Evolutionary conservation across 2,113 vertebrate species (phyloP).

Genomic region (Sigmodon hispidus): DNA sequence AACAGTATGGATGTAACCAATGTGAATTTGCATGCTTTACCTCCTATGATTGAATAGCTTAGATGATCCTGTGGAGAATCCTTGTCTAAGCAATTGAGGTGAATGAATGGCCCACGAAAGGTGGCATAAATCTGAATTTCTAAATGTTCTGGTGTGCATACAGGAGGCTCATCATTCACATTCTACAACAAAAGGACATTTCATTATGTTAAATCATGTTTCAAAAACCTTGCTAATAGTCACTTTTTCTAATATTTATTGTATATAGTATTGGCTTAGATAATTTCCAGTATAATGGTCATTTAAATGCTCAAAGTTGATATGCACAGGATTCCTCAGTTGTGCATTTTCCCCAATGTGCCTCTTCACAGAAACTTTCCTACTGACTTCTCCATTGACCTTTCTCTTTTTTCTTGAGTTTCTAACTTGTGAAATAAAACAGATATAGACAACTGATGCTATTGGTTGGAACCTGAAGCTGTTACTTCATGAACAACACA

Average conservation of each 20-base stretch:
- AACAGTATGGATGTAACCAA: neutral
- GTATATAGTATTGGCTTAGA: neutral
- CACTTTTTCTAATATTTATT: neutral
- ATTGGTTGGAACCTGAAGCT: neutral
- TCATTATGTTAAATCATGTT: neutral
- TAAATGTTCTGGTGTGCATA: constrained; percentile 67
- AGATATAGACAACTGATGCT: neutral
- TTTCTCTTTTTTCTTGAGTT: neutral
- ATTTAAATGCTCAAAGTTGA: neutral
- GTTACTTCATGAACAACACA: neutral
- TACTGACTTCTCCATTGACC: neutral
- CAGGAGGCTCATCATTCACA: constrained; percentile 65
- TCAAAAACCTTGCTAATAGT: neutral
- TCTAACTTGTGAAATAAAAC: constrained; percentile 8
- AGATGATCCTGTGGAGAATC: constrained; percentile 75
- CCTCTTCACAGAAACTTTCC: neutral
- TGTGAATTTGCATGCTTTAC: constrained; percentile 43
- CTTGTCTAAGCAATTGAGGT: constrained; percentile 72
- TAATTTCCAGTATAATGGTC: neutral
- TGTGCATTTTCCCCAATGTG: neutral
- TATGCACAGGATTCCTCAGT: neutral
- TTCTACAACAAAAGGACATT: constrained; percentile 39
- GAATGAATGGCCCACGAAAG: constrained; percentile 63
- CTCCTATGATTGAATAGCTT: constrained; percentile 74
- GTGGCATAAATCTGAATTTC: constrained; percentile 67